Percentiles rank a stretch among this genome's conserved stretches.
phyloP scores from a whole-genome alignment of 2,797 vertebrate species.

The Clarias fuscus region DNA sequence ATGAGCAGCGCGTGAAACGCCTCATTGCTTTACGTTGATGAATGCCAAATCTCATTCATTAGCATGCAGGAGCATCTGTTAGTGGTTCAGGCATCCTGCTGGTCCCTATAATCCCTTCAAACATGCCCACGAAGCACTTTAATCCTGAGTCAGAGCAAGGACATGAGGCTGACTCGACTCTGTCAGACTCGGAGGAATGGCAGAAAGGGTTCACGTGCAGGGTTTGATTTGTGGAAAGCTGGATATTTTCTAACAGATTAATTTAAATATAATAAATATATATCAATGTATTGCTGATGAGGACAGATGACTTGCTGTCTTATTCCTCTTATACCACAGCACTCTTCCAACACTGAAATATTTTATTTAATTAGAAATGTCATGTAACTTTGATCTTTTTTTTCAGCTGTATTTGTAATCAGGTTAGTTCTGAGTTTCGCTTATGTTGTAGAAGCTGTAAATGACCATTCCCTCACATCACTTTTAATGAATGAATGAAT shows the following conservation, averaged over 20 bases:
- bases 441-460: neutral
- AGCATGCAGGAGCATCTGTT: constrained; percentile 44
- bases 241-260: neutral
- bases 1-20: neutral
- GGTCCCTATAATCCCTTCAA: constrained; percentile 34
- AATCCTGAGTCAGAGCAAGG: constrained; percentile 22
- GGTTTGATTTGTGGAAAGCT: neutral
- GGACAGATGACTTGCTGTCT: neutral
- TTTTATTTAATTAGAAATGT: neutral
- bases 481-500: neutral
- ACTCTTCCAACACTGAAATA: neutral
- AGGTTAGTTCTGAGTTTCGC: neutral
- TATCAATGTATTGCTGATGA: neutral
- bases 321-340: neutral
- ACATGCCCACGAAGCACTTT: constrained; percentile 35
- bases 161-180: neutral
- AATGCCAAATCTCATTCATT: constrained; percentile 32
- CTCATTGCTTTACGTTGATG: constrained; percentile 18
- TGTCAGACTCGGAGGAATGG: neutral
- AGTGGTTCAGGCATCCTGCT: neutral
- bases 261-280: too few species aligned
- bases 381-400: neutral
- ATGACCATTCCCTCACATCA: neutral
- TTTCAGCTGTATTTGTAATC: neutral
- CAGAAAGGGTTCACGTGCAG: neutral